phyloP scores from a whole-genome alignment of 2,888 invertebrate genomes.

The Ernsta delagoae region DNA sequence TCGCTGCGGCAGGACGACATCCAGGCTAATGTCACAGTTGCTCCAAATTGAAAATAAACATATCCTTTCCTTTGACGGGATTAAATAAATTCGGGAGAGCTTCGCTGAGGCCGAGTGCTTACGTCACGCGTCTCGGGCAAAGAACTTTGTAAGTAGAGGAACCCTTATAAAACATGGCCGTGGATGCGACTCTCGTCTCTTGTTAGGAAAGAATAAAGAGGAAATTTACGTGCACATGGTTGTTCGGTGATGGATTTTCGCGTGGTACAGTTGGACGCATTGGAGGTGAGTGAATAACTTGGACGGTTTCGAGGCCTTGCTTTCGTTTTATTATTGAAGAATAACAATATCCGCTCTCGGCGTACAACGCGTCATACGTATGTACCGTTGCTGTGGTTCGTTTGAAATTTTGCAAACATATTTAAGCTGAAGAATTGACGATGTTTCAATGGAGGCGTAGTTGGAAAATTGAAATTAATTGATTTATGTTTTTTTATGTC shows the following conservation, averaged over 20 bases:
- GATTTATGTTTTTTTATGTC: too few species aligned
- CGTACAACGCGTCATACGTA: conserved; percentile 9
- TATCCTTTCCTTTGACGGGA: conserved; percentile 36
- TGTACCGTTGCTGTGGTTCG: too few species aligned
- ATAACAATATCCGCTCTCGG: conserved; percentile 22
- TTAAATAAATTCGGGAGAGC: conserved; percentile 32
- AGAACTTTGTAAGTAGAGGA: conserved; percentile 28
- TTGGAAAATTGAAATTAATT: too few species aligned
- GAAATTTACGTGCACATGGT: not conserved
- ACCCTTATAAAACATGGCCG: not conserved
- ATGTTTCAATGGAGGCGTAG: too few species aligned
- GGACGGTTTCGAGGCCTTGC: conserved; percentile 14
- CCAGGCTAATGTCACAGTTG: conserved; percentile 33
- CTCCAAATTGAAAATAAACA: conserved; percentile 37
- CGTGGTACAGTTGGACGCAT: conserved; percentile 20
- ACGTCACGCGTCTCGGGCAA: conserved; percentile 31
- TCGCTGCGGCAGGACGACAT: conserved; percentile 2
- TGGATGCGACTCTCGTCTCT: not conserved
- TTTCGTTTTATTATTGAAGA: conserved; percentile 34
- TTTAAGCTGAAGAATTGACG: too few species aligned
- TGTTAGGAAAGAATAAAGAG: not conserved
- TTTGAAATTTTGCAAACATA: too few species aligned
- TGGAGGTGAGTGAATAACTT: conserved; percentile 28
- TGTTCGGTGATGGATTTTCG: conserved; percentile 22
- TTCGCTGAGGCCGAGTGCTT: conserved; percentile 31